Percentiles rank a stretch among this genome's conserved stretches.
These are phyloP conservation scores for human DNA, from an alignment of 2,113 vertebrate genomes.

Conservation along the genomic window GRCh38 chr20:53778001-53778500, in stretches of 20 bases:
- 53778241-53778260: background rate
- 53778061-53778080: background rate
- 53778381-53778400: background rate
- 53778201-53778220: background rate
- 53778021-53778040: background rate
- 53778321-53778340: background rate
- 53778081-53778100: background rate
- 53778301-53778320: background rate
- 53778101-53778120: background rate
- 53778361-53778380: background rate
- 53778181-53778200: background rate
- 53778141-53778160: background rate
- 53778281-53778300: background rate
- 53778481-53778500: background rate
- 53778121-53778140: background rate
- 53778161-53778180: background rate
- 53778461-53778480: background rate
- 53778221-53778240: background rate
- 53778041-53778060: background rate
- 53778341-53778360: accelerated
- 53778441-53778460: accelerated
- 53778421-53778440: background rate
- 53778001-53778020: background rate
- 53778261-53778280: background rate
- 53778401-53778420: background rate